A percentile compares a stretch with the other conserved stretches of the same genome.
Conservation (phyloP, 1,140 invertebrate species). For the Neodiprion fabricii region DNA sequence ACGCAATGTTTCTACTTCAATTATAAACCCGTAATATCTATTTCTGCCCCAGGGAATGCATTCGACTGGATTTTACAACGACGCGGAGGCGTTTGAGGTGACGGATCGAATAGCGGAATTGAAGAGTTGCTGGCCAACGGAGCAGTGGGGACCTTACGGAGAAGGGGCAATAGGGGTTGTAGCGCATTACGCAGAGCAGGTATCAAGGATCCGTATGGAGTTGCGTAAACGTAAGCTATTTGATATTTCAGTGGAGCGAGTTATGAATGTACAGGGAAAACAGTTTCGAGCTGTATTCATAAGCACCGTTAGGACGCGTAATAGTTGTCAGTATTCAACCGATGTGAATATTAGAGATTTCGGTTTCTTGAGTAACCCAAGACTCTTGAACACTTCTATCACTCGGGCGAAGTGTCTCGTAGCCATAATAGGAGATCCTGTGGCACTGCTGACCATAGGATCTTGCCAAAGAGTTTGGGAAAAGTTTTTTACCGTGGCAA, state of each 20-base stretch:
- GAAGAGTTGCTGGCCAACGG: conserved; percentile 73
- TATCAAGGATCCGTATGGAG: conserved; percentile 79
- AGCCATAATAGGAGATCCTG: conserved; percentile 86
- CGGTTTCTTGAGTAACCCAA: conserved; percentile 86
- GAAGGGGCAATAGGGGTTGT: conserved; percentile 85
- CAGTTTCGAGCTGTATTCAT: conserved; percentile 87
- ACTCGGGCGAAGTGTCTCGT: conserved; percentile 88
- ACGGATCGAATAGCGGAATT: conserved; percentile 76
- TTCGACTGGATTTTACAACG: conserved; percentile 87
- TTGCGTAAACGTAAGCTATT: conserved; percentile 76
- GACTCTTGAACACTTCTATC: conserved; percentile 86
- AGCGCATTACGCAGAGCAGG: conserved; percentile 87
- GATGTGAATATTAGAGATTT: conserved; percentile 74
- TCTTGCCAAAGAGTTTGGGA: conserved; percentile 87
- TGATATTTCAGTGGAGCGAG: conserved; percentile 84
- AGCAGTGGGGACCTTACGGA: conserved; percentile 75
- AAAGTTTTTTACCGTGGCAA: conserved; percentile 78
- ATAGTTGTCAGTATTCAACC: conserved; percentile 65
- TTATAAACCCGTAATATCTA: not conserved
- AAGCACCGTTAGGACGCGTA: conserved; percentile 83
- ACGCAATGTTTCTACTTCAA: not conserved
- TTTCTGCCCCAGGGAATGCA: conserved; percentile 69
- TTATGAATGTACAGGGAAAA: conserved; percentile 89
- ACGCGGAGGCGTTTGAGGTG: conserved; percentile 82
- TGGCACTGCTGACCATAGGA: conserved; percentile 83